Conservation (phyloP, 2,888 invertebrate species). For the Desoria tigrina region DNA sequence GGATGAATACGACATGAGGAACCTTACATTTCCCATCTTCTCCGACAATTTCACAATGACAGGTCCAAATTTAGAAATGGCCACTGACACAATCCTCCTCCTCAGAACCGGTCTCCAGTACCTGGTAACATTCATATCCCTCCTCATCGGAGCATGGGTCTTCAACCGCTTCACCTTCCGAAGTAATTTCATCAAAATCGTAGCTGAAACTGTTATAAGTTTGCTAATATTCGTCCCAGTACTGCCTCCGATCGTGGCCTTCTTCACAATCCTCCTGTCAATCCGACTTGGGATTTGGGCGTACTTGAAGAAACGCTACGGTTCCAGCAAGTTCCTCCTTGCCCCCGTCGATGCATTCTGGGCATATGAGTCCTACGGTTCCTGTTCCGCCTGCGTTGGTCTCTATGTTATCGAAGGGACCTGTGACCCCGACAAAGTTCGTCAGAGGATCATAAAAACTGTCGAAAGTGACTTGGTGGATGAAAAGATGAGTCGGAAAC, state of each 20-base stretch:
- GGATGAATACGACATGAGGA: not conserved
- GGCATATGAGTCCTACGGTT: constrained; percentile 43
- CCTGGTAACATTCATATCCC: not conserved
- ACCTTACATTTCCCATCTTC: constrained; percentile 3
- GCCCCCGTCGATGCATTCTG: constrained; percentile 44
- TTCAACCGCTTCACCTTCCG: constrained; percentile 23
- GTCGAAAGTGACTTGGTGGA: constrained; percentile 31
- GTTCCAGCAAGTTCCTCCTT: constrained; percentile 24
- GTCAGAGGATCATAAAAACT: constrained; percentile 21
- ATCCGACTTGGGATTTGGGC: constrained; percentile 15
- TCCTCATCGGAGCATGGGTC: constrained; percentile 15
- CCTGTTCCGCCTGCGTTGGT: constrained; percentile 39
- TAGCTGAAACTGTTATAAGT: constrained; percentile 27
- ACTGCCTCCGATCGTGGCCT: constrained; percentile 29
- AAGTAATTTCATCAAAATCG: constrained; percentile 20
- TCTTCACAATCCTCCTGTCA: constrained; percentile 22
- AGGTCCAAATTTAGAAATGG: not conserved
- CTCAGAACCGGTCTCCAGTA: not conserved
- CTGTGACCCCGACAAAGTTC: constrained; percentile 40
- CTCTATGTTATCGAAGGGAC: constrained; percentile 48
- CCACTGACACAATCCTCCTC: not conserved
- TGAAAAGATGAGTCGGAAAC: constrained; percentile 30
- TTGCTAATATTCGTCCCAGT: constrained; percentile 33
- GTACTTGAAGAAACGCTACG: constrained; percentile 22
- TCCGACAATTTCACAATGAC: not conserved